Conservation (phyloP, 2,888 invertebrate species). For the Stegana nigrithorax region DNA sequence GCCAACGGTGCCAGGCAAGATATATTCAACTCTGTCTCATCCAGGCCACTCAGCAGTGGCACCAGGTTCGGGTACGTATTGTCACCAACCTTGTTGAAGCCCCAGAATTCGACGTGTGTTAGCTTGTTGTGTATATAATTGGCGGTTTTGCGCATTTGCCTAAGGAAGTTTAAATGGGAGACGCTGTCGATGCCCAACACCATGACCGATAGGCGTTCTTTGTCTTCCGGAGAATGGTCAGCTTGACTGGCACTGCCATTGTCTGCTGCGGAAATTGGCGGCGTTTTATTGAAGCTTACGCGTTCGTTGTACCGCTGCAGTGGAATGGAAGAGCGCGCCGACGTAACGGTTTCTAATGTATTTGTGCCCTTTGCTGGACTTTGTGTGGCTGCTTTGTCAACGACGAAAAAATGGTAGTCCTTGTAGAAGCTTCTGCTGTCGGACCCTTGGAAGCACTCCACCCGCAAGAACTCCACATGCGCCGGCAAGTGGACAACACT, state of each 20-base stretch:
- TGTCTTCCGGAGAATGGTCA: too few relatives aligned
- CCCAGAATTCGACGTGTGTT: conserved; percentile 78
- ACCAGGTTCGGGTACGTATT: conserved; percentile 93
- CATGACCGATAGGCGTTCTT: conserved; percentile 75
- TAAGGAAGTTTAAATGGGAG: conserved; percentile 85
- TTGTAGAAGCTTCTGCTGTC: conserved; percentile 72
- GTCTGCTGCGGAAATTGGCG: background rate
- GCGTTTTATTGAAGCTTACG: conserved; percentile 26
- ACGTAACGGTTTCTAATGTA: background rate
- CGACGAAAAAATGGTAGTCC: conserved; percentile 73
- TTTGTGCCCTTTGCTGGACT: background rate
- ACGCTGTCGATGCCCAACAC: conserved; percentile 88
- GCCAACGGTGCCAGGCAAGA: conserved; percentile 74
- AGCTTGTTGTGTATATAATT: conserved; percentile 70
- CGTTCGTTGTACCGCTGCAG: background rate
- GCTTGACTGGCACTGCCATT: too few relatives aligned
- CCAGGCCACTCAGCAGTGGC: conserved; percentile 81
- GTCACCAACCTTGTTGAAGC: conserved; percentile 94
- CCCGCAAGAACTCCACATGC: conserved; percentile 75
- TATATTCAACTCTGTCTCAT: conserved; percentile 74
- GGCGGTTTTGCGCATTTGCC: conserved; percentile 83
- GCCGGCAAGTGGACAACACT: conserved; percentile 44
- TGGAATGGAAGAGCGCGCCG: background rate
- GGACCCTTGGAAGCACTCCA: conserved; percentile 72
- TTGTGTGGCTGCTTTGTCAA: conserved; percentile 49